Evolutionary conservation across 2,113 vertebrate species (phyloP), one percentile per base, ranked within the genome.

Genomic region (Axis porcinus): DNA sequence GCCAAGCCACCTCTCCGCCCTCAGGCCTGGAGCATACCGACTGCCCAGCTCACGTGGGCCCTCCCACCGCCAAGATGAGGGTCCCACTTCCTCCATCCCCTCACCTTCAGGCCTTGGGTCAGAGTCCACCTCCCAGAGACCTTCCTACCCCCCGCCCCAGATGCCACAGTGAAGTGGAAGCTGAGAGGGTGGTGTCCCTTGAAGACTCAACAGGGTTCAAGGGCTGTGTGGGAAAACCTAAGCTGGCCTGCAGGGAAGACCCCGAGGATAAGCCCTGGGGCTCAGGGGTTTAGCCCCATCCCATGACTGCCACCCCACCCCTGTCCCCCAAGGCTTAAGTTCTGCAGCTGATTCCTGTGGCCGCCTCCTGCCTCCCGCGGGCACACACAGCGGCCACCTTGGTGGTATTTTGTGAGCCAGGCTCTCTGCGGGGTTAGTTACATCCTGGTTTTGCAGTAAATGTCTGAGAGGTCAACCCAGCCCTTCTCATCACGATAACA

Each of bases 21-120:
- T n/a, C 81, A 10, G 2, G 25, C 7, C 70, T 1, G 2, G n/a
- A 58, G 33, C 89, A 1, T 8, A 1, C 40, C 0, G 0, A 62
- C 21, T 16, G 14, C 60, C 64, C 36, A 55, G 87, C 23, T 74
- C 45, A 1, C 45, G 13, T 0, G 0, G 50, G 33, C 13, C 67
- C 50, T 40, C 50, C 36, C 45, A 43, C 19, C 25, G 33, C 47
- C 2, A 13, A 40, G 11, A 43, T 6, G 4, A 25, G 14, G 2
- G 3, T 43, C 36, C 43, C 23, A 12, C 5, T 3, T n/a, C 28
- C n/a, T 14, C 6, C 50, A 13, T 27, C 1, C 12, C 1, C 3
- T 70, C 4, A 25, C 45, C 15, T 7, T 54, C 58, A n/a, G 57
- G 58, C 28, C n/a, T 81, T 19, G 1, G 43, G 28, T 93, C 33